Conservation (phyloP, 2,888 invertebrate genomes). For the Amiota minor region DNA sequence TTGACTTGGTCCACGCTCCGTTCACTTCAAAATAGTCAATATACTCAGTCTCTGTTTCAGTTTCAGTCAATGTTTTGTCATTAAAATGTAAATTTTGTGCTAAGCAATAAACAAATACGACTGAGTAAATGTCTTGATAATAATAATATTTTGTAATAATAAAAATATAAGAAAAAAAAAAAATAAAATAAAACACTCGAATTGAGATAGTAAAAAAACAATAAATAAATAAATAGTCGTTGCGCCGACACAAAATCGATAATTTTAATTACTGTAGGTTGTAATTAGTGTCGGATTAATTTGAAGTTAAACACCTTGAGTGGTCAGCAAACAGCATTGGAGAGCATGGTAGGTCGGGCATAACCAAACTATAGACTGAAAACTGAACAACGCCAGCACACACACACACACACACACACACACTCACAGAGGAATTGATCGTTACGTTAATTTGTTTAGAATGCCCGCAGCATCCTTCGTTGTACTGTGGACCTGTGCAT, state of each 20-base stretch:
- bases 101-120: slow-evolving; percentile 12
- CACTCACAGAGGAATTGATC: too few relatives aligned
- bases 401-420: not conserved
- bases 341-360: not conserved
- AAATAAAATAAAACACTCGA: not conserved
- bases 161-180: slow-evolving; percentile 16
- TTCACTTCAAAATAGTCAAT: not conserved
- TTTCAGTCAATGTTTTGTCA: slow-evolving; percentile 19
- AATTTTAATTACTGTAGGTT: slow-evolving; percentile 25
- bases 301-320: slow-evolving; percentile 13
- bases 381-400: not conserved
- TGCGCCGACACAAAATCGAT: slow-evolving; percentile 20
- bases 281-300: slow-evolving; percentile 27
- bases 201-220: not conserved
- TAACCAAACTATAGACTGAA: not conserved
- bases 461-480: too few relatives aligned
- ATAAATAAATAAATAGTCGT: slow-evolving; percentile 19
- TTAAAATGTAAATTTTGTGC: slow-evolving; percentile 20
- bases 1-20: too few relatives aligned
- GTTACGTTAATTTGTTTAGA: not conserved
- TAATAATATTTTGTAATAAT: slow-evolving; percentile 6
- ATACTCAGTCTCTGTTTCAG: slow-evolving; percentile 2
- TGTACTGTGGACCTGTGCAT: too few relatives aligned
- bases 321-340: not conserved
- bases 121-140: not conserved